Base-by-base conservation (phyloP, 1,140 invertebrate genomes). In the Drosophila sturtevanti region DNA sequence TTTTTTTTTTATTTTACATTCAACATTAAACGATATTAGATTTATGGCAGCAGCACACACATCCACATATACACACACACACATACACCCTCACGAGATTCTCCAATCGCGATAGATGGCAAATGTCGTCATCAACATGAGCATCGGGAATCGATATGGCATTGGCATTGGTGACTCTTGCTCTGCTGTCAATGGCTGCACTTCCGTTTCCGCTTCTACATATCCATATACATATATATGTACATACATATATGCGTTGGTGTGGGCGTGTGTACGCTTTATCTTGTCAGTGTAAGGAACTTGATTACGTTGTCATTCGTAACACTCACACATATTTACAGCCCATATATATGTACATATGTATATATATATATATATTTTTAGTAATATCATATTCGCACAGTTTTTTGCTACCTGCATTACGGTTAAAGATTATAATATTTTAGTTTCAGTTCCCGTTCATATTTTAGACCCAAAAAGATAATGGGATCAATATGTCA, bases 21-120 rank as follows among this genome's bases (percentile, higher is more conserved):
- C 74, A 76, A 70, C 79, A 87, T 87, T 87, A 87, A 79, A 61
- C 66, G 62, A 77, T 76, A 79, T 81, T 81, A 79, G 75, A 86
- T 86, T 87, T 86, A 87, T 79, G 62, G 34, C 18, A 54, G 62
- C 51, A 56, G 34, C 21, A 59, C 55, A 48, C 59, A 54, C 63
- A 37, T 37, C 48, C 18, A 22, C 34, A 14, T 56, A 9, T 56
- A 41, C 41, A 14, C 61, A 67, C 21, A 58, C 38, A 21, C 69
- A 66, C 48, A 71, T 11, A 37, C 16, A 41, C 18, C 12, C 31
- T 14, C 51, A 0, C 24, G 9, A 54, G 31, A 34, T 38, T 34
- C 55, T n/a, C 63, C 35, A 16, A 34, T 58, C 35, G 38, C 70
- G 68, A 64, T 56, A 56, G 54, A 37, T 48, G 24, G 27, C 44